These are phyloP conservation scores for Scomber japonicus DNA, from an alignment of 2,113 vertebrate genomes.

Conservation along the genomic window DNA sequence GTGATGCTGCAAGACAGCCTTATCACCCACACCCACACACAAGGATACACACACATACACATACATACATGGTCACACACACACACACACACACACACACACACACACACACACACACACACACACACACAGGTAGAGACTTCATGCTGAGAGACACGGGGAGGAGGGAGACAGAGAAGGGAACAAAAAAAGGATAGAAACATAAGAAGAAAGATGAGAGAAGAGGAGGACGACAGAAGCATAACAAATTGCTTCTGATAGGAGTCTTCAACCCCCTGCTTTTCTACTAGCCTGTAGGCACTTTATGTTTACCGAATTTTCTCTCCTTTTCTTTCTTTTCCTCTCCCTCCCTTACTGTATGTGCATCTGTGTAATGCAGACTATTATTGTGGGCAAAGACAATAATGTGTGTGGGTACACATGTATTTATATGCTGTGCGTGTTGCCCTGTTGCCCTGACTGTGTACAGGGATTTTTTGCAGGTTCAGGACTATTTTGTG, in stretches of 20 bases:
- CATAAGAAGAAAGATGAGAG: constrained; percentile 72
- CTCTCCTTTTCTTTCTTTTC: constrained; percentile 35
- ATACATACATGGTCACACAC: no score
- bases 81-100: constrained; percentile 10
- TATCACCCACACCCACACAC: constrained; percentile 77
- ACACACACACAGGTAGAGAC: constrained; percentile 71
- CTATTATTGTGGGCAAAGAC: constrained; percentile 14
- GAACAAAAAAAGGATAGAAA: constrained; percentile 57
- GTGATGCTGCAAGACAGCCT: constrained; percentile 79
- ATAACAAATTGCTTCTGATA: constrained; percentile 81
- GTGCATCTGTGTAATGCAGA: constrained; percentile 19
- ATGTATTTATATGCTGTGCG: background rate
- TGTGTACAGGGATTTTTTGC: background rate
- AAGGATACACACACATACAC: constrained; percentile 37
- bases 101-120: constrained; percentile 7
- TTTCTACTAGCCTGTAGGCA: constrained; percentile 73
- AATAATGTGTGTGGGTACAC: background rate
- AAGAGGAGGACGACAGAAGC: constrained; percentile 70
- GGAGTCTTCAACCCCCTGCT: constrained; percentile 75
- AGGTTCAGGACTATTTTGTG: constrained; percentile 4
- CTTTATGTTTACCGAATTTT: constrained; percentile 72
- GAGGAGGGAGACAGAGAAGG: constrained; percentile 55
- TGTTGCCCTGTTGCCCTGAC: constrained; percentile 6
- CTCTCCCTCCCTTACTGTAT: constrained; percentile 21
- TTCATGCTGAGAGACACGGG: constrained; percentile 69